Base-by-base conservation (phyloP, 2,888 invertebrate species). In the Diploptera punctata region DNA sequence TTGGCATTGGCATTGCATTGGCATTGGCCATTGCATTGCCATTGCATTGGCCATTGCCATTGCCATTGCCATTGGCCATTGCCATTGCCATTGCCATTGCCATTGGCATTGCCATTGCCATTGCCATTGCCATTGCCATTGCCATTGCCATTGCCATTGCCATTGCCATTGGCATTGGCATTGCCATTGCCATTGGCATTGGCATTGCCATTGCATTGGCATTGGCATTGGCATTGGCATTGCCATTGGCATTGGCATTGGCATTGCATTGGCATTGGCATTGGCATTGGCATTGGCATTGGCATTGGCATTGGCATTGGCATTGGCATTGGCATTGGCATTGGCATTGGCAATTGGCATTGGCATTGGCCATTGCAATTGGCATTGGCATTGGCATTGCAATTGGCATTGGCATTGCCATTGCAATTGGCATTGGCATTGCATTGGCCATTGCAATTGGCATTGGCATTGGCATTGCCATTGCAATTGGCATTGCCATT, bases 241-340 rank as follows among this genome's bases (percentile, higher is more conserved):
- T 60, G 70, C 38, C 71, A 21, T 52, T 33, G 71, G 29, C 72
- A 61, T 73, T 19, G 31, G 62, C 72, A 60, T 73, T 73, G 71
- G n/a, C n/a, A n/a, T n/a, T n/a, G n/a, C n/a, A n/a, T n/a, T n/a
- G n/a, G n/a, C n/a, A n/a, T n/a, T n/a, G 21, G n/a, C n/a, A n/a
- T n/a, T n/a, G n/a, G n/a, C 72, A 24, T 73, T 54, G 71, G 21
- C 70, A 29, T 73, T 73, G 71, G 49, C 71, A 21, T 73, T 44
- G 57, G 80, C 71, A 29, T 61, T 44, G 57, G 31, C 72, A 31
- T 73, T 60, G 60, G 31, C 72, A 29, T 73, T 44, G 72, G 21
- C 71, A 21, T 72, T 19, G 72, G 16, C 60, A 18, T 72, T 73
- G 54, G 26, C 71, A 26, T 72, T 52, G 71, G 18, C 71, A 31